These are phyloP conservation scores for Smutsia gigantea DNA, from an alignment of 2,797 vertebrate genomes.

Conservation along the genomic window DNA sequence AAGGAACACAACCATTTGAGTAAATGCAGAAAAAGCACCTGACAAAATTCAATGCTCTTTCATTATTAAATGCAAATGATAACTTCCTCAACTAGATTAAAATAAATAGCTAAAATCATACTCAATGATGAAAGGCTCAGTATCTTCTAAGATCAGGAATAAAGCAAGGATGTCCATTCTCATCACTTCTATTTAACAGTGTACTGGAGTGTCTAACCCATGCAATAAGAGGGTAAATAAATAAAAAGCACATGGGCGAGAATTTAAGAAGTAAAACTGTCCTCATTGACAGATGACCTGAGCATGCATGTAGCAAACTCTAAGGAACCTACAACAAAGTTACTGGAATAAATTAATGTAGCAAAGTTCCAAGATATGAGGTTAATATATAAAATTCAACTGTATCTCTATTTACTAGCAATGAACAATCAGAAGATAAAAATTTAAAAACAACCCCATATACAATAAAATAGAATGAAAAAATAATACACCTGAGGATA, in stretches of 20 bases:
- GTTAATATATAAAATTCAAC: neutral
- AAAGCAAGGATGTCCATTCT: neutral
- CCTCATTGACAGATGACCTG: neutral
- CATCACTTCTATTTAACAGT: neutral
- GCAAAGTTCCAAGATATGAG: neutral
- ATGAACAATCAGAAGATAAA: neutral
- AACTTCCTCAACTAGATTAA: neutral
- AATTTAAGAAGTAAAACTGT: neutral
- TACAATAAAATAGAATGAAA: slow-evolving; percentile 15
- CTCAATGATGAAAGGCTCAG: neutral
- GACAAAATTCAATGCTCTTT: neutral
- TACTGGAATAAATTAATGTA: neutral
- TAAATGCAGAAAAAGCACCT: neutral
- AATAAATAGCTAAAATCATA: neutral
- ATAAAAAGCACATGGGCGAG: neutral
- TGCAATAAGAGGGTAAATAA: neutral
- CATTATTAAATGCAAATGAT: neutral
- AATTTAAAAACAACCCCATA: neutral
- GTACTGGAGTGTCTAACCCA: neutral
- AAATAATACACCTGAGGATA: neutral
- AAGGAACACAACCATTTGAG: neutral
- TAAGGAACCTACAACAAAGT: neutral
- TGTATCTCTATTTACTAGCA: neutral
- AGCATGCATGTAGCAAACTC: neutral
- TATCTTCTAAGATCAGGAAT: neutral